These are phyloP conservation scores for Altica lythri DNA, from an alignment of 2,888 invertebrate genomes.

Conservation along the genomic window DNA sequence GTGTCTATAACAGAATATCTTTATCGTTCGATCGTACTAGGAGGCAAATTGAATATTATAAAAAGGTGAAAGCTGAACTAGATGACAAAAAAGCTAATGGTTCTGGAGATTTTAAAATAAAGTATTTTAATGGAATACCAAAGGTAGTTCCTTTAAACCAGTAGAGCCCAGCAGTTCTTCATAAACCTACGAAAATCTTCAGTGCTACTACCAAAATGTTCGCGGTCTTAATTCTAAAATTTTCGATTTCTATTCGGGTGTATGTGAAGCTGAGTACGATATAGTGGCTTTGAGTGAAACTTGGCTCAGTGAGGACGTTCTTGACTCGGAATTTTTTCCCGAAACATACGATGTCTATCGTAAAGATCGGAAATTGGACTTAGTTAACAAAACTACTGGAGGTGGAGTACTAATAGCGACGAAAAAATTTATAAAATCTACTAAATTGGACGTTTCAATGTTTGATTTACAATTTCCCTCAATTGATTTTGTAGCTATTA, in stretches of 20 bases:
- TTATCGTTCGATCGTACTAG: not conserved
- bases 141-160: conserved; percentile 4
- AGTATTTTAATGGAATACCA: conserved; percentile 8
- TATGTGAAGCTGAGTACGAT: conserved; percentile 6
- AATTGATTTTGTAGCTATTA: conserved; percentile 5
- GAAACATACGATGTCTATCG: conserved; percentile 5
- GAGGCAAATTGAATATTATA: conserved; percentile 2
- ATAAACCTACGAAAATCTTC: not conserved
- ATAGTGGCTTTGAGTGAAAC: conserved; percentile 11
- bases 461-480: not conserved
- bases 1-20: not conserved
- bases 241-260: not conserved
- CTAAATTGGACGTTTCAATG: not conserved
- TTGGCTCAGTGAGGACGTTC: conserved; percentile 7
- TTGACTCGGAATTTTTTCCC: conserved; percentile 4
- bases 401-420: not conserved
- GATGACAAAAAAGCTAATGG: not conserved
- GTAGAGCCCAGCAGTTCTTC: not conserved
- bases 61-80: not conserved
- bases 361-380: conserved; percentile 10
- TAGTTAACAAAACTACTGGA: not conserved
- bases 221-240: conserved; percentile 4
- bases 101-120: not conserved
- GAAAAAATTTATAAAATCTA: conserved; percentile 2
- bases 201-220: conserved; percentile 5